Conservation (phyloP, 1,140 invertebrate species). For the Ceratina australensis region DNA sequence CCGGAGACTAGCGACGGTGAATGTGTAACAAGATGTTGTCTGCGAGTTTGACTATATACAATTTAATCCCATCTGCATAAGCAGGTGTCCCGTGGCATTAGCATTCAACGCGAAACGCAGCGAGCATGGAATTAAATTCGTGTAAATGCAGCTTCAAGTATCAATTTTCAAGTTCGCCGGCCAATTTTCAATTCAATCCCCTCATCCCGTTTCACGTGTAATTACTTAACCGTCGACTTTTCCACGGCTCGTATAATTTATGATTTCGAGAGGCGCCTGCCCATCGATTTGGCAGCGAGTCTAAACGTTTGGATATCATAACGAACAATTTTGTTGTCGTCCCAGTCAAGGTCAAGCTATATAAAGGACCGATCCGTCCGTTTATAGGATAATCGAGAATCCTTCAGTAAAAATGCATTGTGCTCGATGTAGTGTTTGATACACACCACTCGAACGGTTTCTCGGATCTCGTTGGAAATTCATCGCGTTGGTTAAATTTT, state of each 20-base stretch:
- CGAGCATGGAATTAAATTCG: not conserved
- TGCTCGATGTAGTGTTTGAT: conserved; percentile 12
- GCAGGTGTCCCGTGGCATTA: not conserved
- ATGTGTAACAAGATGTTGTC: not conserved
- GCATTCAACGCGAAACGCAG: not conserved
- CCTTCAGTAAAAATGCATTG: conserved; percentile 51
- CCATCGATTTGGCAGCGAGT: not conserved
- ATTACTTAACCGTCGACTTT: too few species aligned
- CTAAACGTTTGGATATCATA: not conserved
- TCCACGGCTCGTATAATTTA: too few species aligned
- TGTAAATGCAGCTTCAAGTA: too few species aligned
- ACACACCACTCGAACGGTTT: not conserved
- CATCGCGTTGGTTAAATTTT: conserved; percentile 12
- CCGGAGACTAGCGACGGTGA: not conserved
- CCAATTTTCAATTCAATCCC: too few species aligned
- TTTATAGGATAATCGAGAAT: conserved; percentile 56
- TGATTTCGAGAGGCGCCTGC: too few species aligned
- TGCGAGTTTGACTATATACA: not conserved
- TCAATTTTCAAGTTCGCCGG: too few species aligned
- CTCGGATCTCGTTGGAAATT: conserved; percentile 12
- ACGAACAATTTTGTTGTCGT: not conserved
- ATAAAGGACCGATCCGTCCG: conserved; percentile 35
- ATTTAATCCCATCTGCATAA: not conserved
- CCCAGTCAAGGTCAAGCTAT: conserved; percentile 37
- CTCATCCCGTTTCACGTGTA: too few species aligned